Conservation (phyloP, 37 sponge, comb jelly and placozoan genomes). For the Cliona cf. orientalis region DNA sequence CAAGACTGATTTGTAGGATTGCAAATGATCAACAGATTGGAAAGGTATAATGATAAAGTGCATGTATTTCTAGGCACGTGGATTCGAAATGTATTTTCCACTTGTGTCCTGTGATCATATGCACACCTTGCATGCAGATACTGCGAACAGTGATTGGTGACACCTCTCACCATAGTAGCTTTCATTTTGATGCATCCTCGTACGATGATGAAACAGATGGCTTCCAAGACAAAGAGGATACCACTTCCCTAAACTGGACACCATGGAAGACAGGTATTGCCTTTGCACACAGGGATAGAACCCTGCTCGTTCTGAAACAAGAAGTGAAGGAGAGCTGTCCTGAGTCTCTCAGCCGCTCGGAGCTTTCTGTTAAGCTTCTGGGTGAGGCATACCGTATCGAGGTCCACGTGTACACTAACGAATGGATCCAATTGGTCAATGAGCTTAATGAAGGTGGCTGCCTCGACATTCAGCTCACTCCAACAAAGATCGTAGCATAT, state of each 20-base stretch:
- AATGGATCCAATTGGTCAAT: neutral
- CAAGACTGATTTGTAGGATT: slow-evolving; percentile 73
- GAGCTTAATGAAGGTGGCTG: neutral
- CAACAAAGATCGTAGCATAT: neutral
- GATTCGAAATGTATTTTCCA: no score
- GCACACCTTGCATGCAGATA: slow-evolving; percentile 7
- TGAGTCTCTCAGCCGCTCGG: no score
- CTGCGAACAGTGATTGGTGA: slow-evolving; percentile 16
- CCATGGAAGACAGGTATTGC: slow-evolving; percentile 69
- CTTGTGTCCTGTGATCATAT: no score
- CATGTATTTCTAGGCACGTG: neutral
- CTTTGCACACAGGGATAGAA: slow-evolving; percentile 11
- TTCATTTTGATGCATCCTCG: neutral
- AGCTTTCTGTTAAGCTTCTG: neutral
- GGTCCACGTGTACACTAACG: slow-evolving; percentile 26
- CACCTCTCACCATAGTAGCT: neutral
- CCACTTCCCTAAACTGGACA: slow-evolving; percentile 25
- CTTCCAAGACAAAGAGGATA: neutral
- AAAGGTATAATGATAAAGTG: neutral
- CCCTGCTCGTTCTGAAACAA: slow-evolving; percentile 46
- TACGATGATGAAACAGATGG: neutral
- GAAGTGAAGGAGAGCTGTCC: slow-evolving; percentile 15
- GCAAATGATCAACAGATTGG: slow-evolving; percentile 52
- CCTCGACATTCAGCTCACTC: neutral
- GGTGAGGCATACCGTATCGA: slow-evolving; percentile 10